Percentiles rank a stretch among this genome's conserved stretches.
Conservation (phyloP, 1,140 invertebrate genomes). For the Atopsyche davidsoni region DNA sequence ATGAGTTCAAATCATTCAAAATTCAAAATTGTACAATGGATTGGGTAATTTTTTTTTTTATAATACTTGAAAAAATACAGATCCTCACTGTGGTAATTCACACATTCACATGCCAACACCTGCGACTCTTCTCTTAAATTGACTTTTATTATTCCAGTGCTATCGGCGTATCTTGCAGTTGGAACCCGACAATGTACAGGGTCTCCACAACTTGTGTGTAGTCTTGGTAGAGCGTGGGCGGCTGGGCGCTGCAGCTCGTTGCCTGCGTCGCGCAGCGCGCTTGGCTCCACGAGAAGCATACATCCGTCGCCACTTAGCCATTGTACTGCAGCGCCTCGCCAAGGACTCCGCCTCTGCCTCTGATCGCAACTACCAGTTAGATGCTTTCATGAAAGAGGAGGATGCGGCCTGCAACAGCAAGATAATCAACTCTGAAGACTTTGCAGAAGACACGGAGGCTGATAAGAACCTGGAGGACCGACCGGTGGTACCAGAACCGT, state of each 20-base stretch:
- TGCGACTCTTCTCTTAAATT: too few species aligned
- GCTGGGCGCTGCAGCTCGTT: slow-evolving; percentile 73
- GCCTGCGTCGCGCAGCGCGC: slow-evolving; percentile 70
- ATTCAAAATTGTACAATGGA: too few species aligned
- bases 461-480: slow-evolving; percentile 12
- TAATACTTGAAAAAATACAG: too few species aligned
- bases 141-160: slow-evolving; percentile 60
- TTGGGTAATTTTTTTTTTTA: too few species aligned
- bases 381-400: slow-evolving; percentile 28
- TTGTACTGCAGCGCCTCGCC: slow-evolving; percentile 68
- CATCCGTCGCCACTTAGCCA: slow-evolving; percentile 79
- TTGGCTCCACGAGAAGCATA: slow-evolving; percentile 86
- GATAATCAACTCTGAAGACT: slow-evolving; percentile 21
- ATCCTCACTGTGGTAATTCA: too few species aligned
- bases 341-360: slow-evolving; percentile 26
- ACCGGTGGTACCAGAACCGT: slow-evolving; percentile 7
- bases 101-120: too few species aligned
- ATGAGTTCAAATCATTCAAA: too few species aligned
- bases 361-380: slow-evolving; percentile 26
- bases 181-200: slow-evolving; percentile 90
- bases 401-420: slow-evolving; percentile 24
- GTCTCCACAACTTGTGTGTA: slow-evolving; percentile 92
- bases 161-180: slow-evolving; percentile 81
- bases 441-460: slow-evolving; percentile 16
- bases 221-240: slow-evolving; percentile 89